Evolutionary conservation across 2,113 vertebrate genomes (phyloP).

Genomic region (Paedocypris sp.): DNA sequence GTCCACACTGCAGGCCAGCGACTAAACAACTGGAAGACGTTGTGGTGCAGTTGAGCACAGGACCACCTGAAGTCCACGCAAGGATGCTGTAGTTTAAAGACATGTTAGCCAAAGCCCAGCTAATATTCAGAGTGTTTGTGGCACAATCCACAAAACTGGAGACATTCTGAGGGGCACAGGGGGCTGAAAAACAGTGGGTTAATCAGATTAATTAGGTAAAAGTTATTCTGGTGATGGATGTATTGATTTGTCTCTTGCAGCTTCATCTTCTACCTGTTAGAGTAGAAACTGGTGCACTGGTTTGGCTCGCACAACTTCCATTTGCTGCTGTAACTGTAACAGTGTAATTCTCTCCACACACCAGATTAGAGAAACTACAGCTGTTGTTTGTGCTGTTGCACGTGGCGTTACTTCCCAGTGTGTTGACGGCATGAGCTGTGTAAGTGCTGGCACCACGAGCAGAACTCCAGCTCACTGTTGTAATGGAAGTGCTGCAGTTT

Average conservation of each 20-base stretch:
- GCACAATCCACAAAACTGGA: constrained; percentile 37
- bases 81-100: constrained; percentile 52
- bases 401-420: constrained; percentile 30
- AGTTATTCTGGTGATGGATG: too few species aligned
- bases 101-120: constrained; percentile 54
- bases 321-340: constrained; percentile 48
- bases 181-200: too few species aligned
- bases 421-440: constrained; percentile 40
- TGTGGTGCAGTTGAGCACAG: constrained; percentile 51
- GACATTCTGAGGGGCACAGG: constrained; percentile 52
- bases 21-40: constrained; percentile 45
- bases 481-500: constrained; percentile 48
- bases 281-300: constrained; percentile 36
- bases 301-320: constrained; percentile 43
- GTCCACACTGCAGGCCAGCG: constrained; percentile 51
- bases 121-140: constrained; percentile 36
- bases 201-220: too few species aligned
- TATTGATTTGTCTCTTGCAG: too few species aligned
- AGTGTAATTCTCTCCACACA: constrained; percentile 57
- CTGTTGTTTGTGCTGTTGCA: constrained; percentile 36
- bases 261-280: constrained; percentile 63
- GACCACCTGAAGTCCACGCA: too few species aligned
- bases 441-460: constrained; percentile 49
- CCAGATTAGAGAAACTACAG: constrained; percentile 45
- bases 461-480: constrained; percentile 48